Evolutionary conservation across 2,888 invertebrate species (phyloP).

Genomic region (Tetragonula carbonaria): DNA sequence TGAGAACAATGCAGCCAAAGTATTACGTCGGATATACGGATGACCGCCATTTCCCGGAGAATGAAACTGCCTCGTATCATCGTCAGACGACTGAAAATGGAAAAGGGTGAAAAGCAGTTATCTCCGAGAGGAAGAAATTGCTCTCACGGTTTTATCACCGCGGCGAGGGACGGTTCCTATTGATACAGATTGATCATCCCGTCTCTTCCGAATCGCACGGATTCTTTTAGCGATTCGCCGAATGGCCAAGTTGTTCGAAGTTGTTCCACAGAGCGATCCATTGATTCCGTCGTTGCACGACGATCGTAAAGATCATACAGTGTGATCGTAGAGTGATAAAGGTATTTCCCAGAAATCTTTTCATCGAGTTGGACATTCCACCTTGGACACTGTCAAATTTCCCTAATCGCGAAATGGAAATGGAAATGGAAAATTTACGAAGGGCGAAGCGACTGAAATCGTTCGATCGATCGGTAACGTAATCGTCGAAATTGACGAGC

Average conservation of each 20-base stretch:
- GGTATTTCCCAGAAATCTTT: no score
- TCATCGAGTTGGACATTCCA: no score
- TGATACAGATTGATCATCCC: constrained; percentile 69
- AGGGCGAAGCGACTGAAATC: no score
- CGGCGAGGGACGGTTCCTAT: constrained; percentile 41
- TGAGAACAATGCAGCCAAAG: constrained; percentile 31
- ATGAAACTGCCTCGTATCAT: constrained; percentile 39
- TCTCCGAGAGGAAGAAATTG: constrained; percentile 65
- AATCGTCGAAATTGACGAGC: no score
- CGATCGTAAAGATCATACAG: background rate
- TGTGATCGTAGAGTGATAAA: background rate
- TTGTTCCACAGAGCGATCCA: constrained; percentile 7
- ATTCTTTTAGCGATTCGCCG: constrained; percentile 34
- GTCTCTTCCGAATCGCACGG: constrained; percentile 44
- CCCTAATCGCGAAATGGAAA: no score
- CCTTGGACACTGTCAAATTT: no score
- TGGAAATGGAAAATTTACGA: no score
- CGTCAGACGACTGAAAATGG: constrained; percentile 29
- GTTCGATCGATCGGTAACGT: no score
- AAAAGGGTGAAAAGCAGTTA: constrained; percentile 55
- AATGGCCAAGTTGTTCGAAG: constrained; percentile 14
- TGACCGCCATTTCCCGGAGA: constrained; percentile 35
- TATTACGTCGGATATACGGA: constrained; percentile 33
- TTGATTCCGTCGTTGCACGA: background rate
- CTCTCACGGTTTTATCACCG: constrained; percentile 61